phyloP scores from a whole-genome alignment of 64 coral and sea anemone species.

The Actinia tenebrosa region DNA sequence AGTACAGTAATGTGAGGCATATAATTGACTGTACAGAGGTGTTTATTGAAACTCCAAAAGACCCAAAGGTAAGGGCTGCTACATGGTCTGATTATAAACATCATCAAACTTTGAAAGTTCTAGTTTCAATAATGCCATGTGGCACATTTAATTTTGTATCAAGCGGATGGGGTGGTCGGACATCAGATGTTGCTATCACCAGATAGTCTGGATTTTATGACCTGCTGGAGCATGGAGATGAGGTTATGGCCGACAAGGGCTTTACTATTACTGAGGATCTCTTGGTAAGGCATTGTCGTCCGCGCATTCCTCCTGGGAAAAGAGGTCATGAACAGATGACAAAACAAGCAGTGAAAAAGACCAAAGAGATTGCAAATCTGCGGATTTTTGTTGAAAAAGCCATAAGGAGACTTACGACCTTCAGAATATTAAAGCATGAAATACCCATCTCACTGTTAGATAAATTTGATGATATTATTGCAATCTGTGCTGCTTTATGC shows the following conservation, averaged over 20 bases:
- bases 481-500: neutral
- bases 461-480: slow-evolving; percentile 45
- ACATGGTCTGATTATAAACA: slow-evolving; percentile 54
- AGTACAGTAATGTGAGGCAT: slow-evolving; percentile 30
- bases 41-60: slow-evolving; percentile 41
- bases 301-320: slow-evolving; percentile 40
- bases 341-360: slow-evolving; percentile 29
- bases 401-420: slow-evolving; percentile 37
- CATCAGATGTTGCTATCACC: slow-evolving; percentile 41
- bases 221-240: slow-evolving; percentile 27
- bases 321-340: slow-evolving; percentile 31
- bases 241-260: slow-evolving; percentile 45
- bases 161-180: slow-evolving; percentile 26
- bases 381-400: slow-evolving; percentile 55
- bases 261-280: slow-evolving; percentile 49
- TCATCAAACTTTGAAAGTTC: slow-evolving; percentile 31
- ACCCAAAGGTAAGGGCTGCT: slow-evolving; percentile 18
- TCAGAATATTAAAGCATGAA: slow-evolving; percentile 40
- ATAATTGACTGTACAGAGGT: slow-evolving; percentile 35
- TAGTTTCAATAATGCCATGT: slow-evolving; percentile 41
- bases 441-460: slow-evolving; percentile 40
- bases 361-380: slow-evolving; percentile 47
- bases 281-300: neutral
- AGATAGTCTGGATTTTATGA: slow-evolving; percentile 41
- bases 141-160: slow-evolving; percentile 49